Evolutionary conservation across 2,113 vertebrate species (phyloP).

Genomic region (Proteles cristata): DNA sequence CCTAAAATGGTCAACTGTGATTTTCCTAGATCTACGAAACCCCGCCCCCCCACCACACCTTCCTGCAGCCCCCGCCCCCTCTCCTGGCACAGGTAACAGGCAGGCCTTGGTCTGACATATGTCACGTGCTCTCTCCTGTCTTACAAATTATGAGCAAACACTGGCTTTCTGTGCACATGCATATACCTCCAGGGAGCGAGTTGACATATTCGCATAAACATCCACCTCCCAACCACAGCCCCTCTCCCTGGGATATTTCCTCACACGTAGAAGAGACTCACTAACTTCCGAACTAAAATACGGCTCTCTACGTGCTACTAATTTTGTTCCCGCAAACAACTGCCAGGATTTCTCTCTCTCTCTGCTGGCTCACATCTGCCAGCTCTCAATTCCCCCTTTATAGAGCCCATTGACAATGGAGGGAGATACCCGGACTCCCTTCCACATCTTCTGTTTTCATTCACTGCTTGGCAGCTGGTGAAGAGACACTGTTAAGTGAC

Average conservation of each 20-base stretch:
- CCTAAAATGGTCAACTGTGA: not conserved
- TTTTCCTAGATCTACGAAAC: not conserved
- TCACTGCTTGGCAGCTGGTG: slow-evolving; percentile 28
- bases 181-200: not conserved
- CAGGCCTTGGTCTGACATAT: not conserved
- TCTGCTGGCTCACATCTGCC: not conserved
- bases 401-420: not conserved
- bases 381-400: not conserved
- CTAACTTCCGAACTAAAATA: not conserved
- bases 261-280: not conserved
- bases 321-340: slow-evolving; percentile 47
- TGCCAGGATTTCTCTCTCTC: not conserved
- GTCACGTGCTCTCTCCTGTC: not conserved
- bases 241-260: not conserved
- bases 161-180: fast-evolving
- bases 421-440: not conserved
- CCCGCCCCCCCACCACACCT: fast-evolving
- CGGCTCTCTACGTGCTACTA: not conserved
- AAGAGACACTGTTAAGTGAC: not conserved
- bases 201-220: not conserved
- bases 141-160: fast-evolving
- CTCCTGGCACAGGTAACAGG: fast-evolving
- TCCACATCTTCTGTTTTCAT: not conserved
- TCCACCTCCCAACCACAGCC: fast-evolving
- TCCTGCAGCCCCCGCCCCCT: not conserved